Percentiles rank a stretch among this genome's conserved stretches.
These are phyloP conservation scores for Antechinus stuartii DNA, from an alignment of 2,113 vertebrate species.

Conservation along the genomic window DNA sequence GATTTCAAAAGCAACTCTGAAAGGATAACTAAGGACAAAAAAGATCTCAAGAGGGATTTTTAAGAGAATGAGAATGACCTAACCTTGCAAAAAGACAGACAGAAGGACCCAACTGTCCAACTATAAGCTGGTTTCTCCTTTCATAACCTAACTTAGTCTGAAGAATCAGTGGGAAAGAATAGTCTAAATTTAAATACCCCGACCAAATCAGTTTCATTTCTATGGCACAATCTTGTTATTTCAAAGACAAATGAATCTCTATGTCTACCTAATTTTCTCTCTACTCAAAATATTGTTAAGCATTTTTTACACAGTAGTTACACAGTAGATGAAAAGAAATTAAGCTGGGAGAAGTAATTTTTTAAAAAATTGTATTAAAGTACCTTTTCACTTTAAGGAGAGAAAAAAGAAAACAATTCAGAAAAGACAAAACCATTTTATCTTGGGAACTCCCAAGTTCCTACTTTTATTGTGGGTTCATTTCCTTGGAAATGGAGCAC, in stretches of 20 bases:
- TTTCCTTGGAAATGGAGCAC: constrained; percentile 31
- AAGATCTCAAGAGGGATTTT: not conserved
- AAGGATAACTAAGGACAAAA: not conserved
- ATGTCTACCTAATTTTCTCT: constrained; percentile 23
- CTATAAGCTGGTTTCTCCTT: not conserved
- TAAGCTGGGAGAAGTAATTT: constrained; percentile 10
- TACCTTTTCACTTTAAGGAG: constrained; percentile 40
- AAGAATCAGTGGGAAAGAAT: not conserved
- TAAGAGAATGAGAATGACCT: not conserved
- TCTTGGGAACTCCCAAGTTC: constrained; percentile 20
- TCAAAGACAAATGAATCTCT: constrained; percentile 28
- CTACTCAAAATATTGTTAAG: constrained; percentile 46
- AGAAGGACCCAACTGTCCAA: not conserved
- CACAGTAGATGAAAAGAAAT: constrained; percentile 17
- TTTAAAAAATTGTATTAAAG: not conserved
- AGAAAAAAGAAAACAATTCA: constrained; percentile 29
- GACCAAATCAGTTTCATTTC: not conserved
- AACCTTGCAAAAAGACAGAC: not conserved
- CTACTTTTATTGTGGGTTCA: constrained; percentile 45
- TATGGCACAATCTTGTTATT: not conserved
- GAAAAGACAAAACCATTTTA: not conserved
- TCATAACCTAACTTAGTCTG: not conserved
- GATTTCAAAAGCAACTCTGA: not conserved
- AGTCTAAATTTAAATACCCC: not conserved
- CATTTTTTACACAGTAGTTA: not conserved